A percentile compares a stretch with the other conserved stretches of the same genome.
phyloP scores from a whole-genome alignment of 1,140 invertebrate genomes.

The Nylanderia fulva region DNA sequence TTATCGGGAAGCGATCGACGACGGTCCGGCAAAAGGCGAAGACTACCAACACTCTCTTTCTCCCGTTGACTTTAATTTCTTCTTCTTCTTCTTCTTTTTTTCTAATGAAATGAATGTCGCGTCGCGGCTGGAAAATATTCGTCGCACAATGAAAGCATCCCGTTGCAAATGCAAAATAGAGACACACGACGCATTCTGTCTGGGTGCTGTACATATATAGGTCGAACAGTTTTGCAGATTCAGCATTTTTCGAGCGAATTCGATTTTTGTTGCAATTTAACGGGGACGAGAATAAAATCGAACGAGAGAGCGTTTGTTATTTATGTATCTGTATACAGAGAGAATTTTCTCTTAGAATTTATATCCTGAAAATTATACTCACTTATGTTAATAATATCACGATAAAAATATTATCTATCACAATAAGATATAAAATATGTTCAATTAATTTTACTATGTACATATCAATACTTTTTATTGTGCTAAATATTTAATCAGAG shows the following conservation, averaged over 20 bases:
- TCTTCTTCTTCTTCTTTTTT: too few relatives aligned
- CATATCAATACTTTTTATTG: too few relatives aligned
- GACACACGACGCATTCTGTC: conserved; percentile 10
- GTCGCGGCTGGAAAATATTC: background rate
- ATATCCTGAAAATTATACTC: too few relatives aligned
- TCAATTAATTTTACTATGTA: too few relatives aligned
- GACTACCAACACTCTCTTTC: conserved; percentile 7
- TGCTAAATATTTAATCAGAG: too few relatives aligned
- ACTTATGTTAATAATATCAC: too few relatives aligned
- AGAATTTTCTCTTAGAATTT: too few relatives aligned
- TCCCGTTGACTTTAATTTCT: conserved; percentile 25
- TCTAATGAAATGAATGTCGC: background rate
- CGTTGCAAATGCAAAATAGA: conserved; percentile 47
- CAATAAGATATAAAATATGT: too few relatives aligned
- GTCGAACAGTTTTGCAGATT: conserved; percentile 44
- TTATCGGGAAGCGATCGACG: conserved; percentile 11
- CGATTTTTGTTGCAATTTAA: conserved; percentile 44
- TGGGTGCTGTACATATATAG: background rate
- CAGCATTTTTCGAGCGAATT: conserved; percentile 32
- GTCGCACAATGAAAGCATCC: conserved; percentile 14
- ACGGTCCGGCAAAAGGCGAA: background rate
- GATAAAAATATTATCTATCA: too few relatives aligned
- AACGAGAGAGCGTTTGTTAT: background rate
- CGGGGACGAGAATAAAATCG: background rate
- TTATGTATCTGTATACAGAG: too few relatives aligned